Conservation (phyloP, 2,797 vertebrate genomes). For the Calcarius lapponicus region DNA sequence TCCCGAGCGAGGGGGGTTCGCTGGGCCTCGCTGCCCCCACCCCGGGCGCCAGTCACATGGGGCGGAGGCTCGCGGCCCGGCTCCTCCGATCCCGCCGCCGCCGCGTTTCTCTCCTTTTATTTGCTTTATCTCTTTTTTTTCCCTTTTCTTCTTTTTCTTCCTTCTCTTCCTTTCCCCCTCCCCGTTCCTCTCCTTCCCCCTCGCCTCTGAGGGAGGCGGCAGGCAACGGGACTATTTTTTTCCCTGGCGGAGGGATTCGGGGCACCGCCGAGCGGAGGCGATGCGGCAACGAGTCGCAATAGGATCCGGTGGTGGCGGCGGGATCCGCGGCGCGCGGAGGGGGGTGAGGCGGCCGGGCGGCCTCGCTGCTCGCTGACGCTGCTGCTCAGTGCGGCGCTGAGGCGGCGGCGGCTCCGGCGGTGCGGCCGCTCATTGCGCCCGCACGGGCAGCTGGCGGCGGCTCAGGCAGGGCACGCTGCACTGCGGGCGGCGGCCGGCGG, state of each 20-base stretch:
- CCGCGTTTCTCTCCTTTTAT: neutral
- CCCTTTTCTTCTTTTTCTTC: neutral
- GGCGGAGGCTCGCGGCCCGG: conserved; percentile 41
- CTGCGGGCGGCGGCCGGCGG: conserved; percentile 62
- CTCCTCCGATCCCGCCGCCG: neutral
- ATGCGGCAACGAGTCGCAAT: neutral
- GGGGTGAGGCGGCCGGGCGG: conserved; percentile 55
- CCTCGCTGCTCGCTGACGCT: neutral
- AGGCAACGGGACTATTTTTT: conserved; percentile 56
- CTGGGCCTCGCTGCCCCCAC: conserved; percentile 51
- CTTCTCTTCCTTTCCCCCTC: neutral
- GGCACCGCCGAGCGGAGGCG: neutral
- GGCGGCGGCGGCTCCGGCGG: neutral
- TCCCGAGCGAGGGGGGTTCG: conserved; percentile 31
- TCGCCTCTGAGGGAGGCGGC: conserved; percentile 19
- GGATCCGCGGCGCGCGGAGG: conserved; percentile 47
- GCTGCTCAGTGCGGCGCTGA: conserved; percentile 1
- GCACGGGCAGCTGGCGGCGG: conserved; percentile 67
- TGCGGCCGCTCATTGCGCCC: conserved; percentile 70
- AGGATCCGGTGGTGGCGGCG: conserved; percentile 35
- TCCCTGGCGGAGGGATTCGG: conserved; percentile 75
- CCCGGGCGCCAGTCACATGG: conserved; percentile 63
- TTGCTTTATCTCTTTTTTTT: neutral
- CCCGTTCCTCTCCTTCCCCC: neutral
- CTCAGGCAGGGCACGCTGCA: conserved; percentile 54